phyloP scores from a whole-genome alignment of 2,888 invertebrate genomes.

The Apantesis nais region DNA sequence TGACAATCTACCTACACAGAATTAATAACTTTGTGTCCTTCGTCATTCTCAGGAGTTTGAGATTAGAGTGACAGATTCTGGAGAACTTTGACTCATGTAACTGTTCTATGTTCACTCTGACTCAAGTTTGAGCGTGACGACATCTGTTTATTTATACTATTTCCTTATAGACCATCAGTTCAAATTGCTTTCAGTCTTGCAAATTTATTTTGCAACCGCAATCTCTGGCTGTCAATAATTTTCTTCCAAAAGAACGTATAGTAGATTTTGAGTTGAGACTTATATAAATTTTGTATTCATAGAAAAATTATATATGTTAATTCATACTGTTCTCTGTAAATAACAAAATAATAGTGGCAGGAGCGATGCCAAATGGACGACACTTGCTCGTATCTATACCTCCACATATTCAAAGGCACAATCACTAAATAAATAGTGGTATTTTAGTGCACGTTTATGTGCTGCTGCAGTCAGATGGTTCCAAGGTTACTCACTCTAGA shows the following conservation, averaged over 20 bases:
- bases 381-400: not conserved
- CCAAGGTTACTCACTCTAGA: not conserved
- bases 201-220: too few species aligned
- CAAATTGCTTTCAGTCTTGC: not conserved
- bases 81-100: conserved; percentile 1
- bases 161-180: too few species aligned
- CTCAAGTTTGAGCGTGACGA: not conserved
- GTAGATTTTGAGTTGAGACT: too few species aligned
- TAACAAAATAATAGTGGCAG: too few species aligned
- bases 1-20: not conserved
- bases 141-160: not conserved
- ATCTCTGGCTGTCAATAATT: too few species aligned
- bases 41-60: not conserved
- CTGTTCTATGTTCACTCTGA: not conserved
- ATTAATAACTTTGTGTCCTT: not conserved
- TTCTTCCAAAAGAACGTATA: not conserved
- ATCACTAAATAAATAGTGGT: not conserved
- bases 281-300: too few species aligned
- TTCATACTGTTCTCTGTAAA: too few species aligned
- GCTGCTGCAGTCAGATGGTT: not conserved
- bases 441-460: not conserved
- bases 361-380: too few species aligned
- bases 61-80: not conserved
- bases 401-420: not conserved
- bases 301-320: too few species aligned